phyloP scores from a whole-genome alignment of 1,140 invertebrate genomes.

The Agrilus planipennis region DNA sequence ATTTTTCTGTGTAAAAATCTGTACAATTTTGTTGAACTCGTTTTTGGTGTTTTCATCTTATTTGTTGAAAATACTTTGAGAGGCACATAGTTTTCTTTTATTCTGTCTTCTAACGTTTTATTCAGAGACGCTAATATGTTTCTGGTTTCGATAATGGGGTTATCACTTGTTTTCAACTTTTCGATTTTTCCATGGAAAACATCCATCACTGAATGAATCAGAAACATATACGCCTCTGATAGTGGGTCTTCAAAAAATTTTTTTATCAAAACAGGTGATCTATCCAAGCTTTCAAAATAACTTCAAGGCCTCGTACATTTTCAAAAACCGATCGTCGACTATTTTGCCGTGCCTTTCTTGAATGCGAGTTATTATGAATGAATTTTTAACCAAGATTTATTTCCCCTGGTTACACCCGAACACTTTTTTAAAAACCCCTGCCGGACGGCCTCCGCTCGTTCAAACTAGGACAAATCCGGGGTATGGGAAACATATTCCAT shows the following conservation, averaged over 20 bases:
- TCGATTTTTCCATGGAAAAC: conserved; percentile 9
- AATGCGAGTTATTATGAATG: too few relatives aligned
- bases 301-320: conserved; percentile 8
- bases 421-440: too few relatives aligned
- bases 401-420: too few relatives aligned
- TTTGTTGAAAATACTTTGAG: conserved; percentile 8
- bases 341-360: too few relatives aligned
- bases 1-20: background rate
- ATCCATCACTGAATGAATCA: conserved; percentile 13
- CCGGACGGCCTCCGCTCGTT: too few relatives aligned
- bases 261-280: conserved; percentile 11
- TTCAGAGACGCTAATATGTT: conserved; percentile 3
- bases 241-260: conserved; percentile 13
- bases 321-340: conserved; percentile 11
- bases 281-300: conserved; percentile 9
- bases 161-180: conserved; percentile 3
- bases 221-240: conserved; percentile 11
- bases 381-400: too few relatives aligned
- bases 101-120: conserved; percentile 2
- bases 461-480: too few relatives aligned
- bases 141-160: conserved; percentile 10
- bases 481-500: too few relatives aligned
- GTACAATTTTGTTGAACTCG: conserved; percentile 4
- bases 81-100: conserved; percentile 1
- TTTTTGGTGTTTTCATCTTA: conserved; percentile 11